Base-by-base conservation (phyloP, 2,797 vertebrate genomes). In the Ptychadena robeensis region DNA sequence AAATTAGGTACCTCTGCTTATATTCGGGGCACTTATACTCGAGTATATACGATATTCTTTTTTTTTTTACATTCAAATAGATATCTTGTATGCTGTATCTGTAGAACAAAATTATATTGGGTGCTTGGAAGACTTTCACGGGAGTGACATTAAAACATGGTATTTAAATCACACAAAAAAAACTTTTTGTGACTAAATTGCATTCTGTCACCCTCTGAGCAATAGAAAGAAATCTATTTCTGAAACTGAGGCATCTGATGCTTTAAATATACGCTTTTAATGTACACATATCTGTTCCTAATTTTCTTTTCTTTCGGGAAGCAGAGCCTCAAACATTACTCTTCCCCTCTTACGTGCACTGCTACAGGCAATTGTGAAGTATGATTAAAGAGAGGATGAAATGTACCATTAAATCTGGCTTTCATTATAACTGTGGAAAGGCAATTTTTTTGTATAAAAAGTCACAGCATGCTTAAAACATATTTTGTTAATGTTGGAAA, bases 391-490 rank as follows among this genome's bases (percentile, higher is more conserved):
- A 38, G 53, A 57, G 65, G 32, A 3, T 64, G 44, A 67, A 66
- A 68, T 84, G 34, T 73, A 74, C 27, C 71, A 74, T 80, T 67
- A 59, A 75, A 80, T 84, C 70, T 75, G 82, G 82, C 63, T 80
- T 74, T 74, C 34, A 80, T 75, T 80, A 84, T 48, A 75, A 61
- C 48, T 37, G 27, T 15, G 25, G 53, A 69, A 22, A 27, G 22
- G 35, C 70, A 48, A 64, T 75, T 83, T 82, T 22, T 78, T 77
- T 28, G 9, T 35, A 53, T 40, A 25, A 9, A 34, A 31, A 48
- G 73, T 77, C 40, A 44, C 53, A 44, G 59, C 44, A 59, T 48
- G 31, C 30, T 32, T 38, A 7, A 71, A 38, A 69, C 44, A 69
- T 67, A 32, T 63, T 48, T 61, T 44, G 66, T 57, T 82, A 32